Base-by-base conservation (phyloP, 2,888 invertebrate species). In the Heliconius hortense region DNA sequence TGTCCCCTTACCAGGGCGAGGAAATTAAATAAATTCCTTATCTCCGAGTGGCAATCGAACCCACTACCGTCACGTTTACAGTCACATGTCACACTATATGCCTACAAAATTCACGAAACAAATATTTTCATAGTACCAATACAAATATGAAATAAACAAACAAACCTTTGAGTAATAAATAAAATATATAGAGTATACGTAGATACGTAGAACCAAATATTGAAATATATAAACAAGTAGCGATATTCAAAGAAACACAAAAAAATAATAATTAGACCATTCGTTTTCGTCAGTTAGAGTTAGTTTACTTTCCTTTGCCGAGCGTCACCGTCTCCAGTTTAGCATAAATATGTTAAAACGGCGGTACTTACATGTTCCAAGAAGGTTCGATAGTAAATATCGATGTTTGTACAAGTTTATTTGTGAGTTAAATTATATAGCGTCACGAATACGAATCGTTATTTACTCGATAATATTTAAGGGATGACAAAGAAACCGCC, bases 321-420 rank as follows among this genome's bases (percentile, higher is more conserved):
- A 72, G 56, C 80, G 79, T 80, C 80, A 79, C 78, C 78, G 80
- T 80, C 83, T 81, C 82, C 84, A 77, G 83, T 87, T 90, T 89
- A 89, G 87, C 89, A 84, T 83, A 82, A 82, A 81, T 81, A 84
- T 84, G 90, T 85, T 88, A 89, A 90, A 88, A 90, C 84, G 81
- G 84, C 84, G 79, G 82, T 83, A 79, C 80, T 79, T 81, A 80
- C 76, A 79, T 80, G 76, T 92, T 92, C 92, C 80, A 81, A 88
- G 92, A 92, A 92, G 90, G 91, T 85, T 83, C 79, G 82, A 85
- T 82, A 82, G 90, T 90, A 88, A 90, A 91, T 85, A 90, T 78
- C 69, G 75, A 74, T 78, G 70, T 79, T 80, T 80, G 77, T 72
- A 72, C 68, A 72, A 70, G 39, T 63, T 69, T 79, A 85, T 83